Evolutionary conservation across 2,113 vertebrate species (phyloP), one percentile per base, ranked within the genome.

Genomic region (Calypte anna): DNA sequence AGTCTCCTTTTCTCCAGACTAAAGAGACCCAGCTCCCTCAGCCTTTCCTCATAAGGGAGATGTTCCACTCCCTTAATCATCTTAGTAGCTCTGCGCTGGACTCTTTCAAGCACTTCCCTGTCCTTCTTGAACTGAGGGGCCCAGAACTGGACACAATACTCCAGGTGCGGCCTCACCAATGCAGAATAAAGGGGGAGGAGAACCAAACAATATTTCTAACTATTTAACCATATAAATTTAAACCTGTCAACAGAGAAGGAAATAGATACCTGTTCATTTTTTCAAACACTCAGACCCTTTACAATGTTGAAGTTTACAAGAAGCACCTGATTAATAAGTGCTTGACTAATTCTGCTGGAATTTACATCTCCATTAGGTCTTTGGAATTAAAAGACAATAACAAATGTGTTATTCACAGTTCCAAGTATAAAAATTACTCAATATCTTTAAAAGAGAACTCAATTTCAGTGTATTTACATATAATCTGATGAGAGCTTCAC

Each of bases 381-480:
- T 17, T n/a, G 25, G 78, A 90, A 63, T 40, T n/a, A 61, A 51
- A 80, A 40, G n/a, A 46, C 31, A 46, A 28, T 7, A 33, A 66
- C 9, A 57, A 74, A 30, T 3, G 19, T 8, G 14, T 38, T 64
- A 25, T 14, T 70, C 30, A 14, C 9, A 21, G 50, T 66, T 81
- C 36, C 61, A 48, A 23, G 11, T 6, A 40, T 5, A 59, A 33
- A 61, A 30, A 5, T 20, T 10, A 9, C 13, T 54, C 2, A 0
- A 0, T 28, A 63, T 6, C 59, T 57, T 46, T 59, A 69, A 77
- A 87, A 72, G 6, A 54, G 10, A 80, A 46, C 13, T 64, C 67
- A 27, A 8, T 48, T 76, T 67, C 38, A 13, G 36, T 14, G 9
- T 25, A 54, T 69, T 69, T 38, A 16, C 9, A 3, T 25, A 8